phyloP scores from a whole-genome alignment of 2,113 vertebrate species.

The Myiozetetes cayanensis region DNA sequence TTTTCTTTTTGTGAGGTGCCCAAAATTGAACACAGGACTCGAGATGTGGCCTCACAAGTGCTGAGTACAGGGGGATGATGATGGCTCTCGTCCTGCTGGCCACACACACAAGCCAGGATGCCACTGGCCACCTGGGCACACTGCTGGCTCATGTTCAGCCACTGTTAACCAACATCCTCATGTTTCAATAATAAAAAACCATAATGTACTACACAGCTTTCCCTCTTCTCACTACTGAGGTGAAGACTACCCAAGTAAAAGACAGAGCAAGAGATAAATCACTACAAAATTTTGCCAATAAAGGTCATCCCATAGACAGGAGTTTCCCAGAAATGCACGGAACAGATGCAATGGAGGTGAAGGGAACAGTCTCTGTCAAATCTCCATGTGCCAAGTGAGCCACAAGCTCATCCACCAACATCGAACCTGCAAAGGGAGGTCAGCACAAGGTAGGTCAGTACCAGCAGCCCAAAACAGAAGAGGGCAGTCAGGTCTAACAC shows the following conservation, averaged over 20 bases:
- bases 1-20: neutral
- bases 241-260: neutral
- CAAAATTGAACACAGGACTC: neutral
- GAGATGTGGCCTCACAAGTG: neutral
- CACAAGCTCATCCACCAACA: neutral
- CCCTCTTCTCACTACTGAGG: neutral
- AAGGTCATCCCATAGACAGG: neutral
- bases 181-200: neutral
- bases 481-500: neutral
- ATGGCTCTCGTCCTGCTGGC: neutral
- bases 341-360: neutral
- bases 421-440: neutral
- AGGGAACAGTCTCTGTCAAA: neutral
- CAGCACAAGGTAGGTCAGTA: neutral
- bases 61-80: rapidly evolving
- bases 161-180: neutral
- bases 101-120: neutral
- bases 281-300: neutral
- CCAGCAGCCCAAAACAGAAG: rapidly evolving
- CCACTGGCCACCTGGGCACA: neutral
- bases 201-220: neutral
- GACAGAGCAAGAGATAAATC: neutral
- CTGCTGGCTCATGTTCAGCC: neutral
- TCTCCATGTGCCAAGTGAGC: neutral
- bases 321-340: neutral